Conservation (phyloP, 2,797 vertebrate genomes). For the Rhadinocentrus ornatus region DNA sequence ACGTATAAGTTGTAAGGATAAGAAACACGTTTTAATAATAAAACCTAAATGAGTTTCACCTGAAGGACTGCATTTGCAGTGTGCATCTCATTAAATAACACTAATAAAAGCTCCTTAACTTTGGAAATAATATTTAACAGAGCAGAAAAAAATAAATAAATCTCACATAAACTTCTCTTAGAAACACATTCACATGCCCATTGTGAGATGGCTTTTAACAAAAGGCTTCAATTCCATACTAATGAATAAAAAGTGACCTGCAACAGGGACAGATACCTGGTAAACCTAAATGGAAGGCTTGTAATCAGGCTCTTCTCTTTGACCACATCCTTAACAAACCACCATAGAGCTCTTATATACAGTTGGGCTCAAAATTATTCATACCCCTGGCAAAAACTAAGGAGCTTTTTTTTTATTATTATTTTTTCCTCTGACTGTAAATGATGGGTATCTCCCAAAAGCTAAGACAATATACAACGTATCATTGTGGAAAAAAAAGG, state of each 20-base stretch:
- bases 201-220: conserved; percentile 49
- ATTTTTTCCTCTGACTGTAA: no score
- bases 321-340: conserved; percentile 15
- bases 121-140: conserved; percentile 19
- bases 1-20: conserved; percentile 30
- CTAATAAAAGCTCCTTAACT: conserved; percentile 19
- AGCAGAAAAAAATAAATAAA: conserved; percentile 4
- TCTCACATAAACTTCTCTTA: conserved; percentile 16
- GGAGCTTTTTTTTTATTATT: no score
- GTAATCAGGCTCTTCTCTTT: conserved; percentile 10
- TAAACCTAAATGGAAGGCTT: conserved; percentile 39
- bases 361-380: no score
- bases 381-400: no score
- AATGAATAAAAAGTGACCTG: conserved; percentile 36
- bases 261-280: not conserved
- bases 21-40: conserved; percentile 27
- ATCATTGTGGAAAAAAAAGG: no score
- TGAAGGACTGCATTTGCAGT: conserved; percentile 34
- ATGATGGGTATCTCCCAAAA: no score
- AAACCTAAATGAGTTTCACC: conserved; percentile 30
- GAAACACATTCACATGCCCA: conserved; percentile 49
- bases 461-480: no score
- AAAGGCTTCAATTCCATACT: conserved; percentile 33
- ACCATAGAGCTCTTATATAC: not conserved
- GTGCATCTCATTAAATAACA: conserved; percentile 32